Conservation (phyloP, 2,113 vertebrate genomes). For the Leucosticte australis region DNA sequence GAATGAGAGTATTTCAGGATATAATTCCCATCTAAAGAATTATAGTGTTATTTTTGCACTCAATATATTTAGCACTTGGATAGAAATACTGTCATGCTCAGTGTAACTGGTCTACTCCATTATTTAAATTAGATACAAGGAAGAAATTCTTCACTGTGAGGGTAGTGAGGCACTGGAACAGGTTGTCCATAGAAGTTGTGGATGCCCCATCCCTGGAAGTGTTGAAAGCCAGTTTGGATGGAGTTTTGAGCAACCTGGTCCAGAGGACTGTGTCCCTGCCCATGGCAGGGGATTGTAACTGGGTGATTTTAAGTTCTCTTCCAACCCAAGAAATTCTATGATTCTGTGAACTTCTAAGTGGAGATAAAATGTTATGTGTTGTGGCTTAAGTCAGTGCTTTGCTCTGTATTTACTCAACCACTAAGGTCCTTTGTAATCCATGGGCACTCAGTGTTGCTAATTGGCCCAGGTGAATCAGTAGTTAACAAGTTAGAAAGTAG, state of each 20-base stretch:
- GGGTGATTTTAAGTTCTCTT: neutral
- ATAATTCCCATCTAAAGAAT: slow-evolving; percentile 26
- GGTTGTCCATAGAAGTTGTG: neutral
- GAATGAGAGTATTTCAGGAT: slow-evolving; percentile 15
- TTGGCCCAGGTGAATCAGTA: neutral
- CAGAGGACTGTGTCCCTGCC: neutral
- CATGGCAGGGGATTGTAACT: neutral
- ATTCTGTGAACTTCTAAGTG: neutral
- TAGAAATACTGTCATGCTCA: neutral
- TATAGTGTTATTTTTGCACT: slow-evolving; percentile 18
- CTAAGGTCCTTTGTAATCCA: neutral
- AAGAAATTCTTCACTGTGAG: neutral
- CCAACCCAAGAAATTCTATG: neutral
- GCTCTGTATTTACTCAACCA: neutral
- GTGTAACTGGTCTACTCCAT: neutral
- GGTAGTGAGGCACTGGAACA: neutral
- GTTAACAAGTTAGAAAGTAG: neutral
- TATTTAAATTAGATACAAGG: neutral
- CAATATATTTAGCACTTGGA: slow-evolving; percentile 25
- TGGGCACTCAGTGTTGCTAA: neutral
- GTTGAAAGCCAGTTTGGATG: neutral
- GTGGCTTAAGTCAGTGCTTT: neutral
- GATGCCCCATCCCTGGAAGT: neutral
- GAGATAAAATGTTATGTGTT: neutral
- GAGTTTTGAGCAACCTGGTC: neutral